Evolutionary conservation across 2,888 invertebrate species (phyloP).

Genomic region (Catocala sponsa): DNA sequence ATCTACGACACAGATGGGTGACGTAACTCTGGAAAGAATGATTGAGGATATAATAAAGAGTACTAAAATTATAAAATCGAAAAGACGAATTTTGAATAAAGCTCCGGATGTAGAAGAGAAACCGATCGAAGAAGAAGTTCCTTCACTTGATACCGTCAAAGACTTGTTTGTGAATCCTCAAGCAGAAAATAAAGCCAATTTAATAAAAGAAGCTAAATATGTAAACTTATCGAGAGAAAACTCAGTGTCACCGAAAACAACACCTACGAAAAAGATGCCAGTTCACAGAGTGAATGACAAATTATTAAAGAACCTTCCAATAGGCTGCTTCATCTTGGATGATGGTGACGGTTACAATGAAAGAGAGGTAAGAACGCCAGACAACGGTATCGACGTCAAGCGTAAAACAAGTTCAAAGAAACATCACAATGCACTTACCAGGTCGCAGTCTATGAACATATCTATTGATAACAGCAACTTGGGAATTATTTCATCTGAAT

Average conservation of each 20-base stretch:
- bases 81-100: slow-evolving; percentile 72
- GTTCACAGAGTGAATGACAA: slow-evolving; percentile 75
- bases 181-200: slow-evolving; percentile 76
- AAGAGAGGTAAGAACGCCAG: slow-evolving; percentile 84
- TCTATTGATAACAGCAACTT: slow-evolving; percentile 62
- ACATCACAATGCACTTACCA: slow-evolving; percentile 55
- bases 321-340: slow-evolving; percentile 82
- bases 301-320: slow-evolving; percentile 78
- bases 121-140: slow-evolving; percentile 67
- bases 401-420: slow-evolving; percentile 46
- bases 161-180: slow-evolving; percentile 80
- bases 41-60: slow-evolving; percentile 90
- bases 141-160: slow-evolving; percentile 68
- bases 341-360: slow-evolving; percentile 84
- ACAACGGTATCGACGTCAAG: slow-evolving; percentile 59
- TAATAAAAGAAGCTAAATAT: slow-evolving; percentile 82
- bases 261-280: slow-evolving; percentile 74
- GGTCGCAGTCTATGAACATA: slow-evolving; percentile 78
- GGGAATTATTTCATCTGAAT: slow-evolving; percentile 68
- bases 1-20: slow-evolving; percentile 86
- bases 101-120: slow-evolving; percentile 48
- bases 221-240: slow-evolving; percentile 80
- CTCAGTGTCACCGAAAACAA: slow-evolving; percentile 78
- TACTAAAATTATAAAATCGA: slow-evolving; percentile 83
- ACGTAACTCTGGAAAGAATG: slow-evolving; percentile 87